These are phyloP conservation scores for Diploscapter pachys DNA, from an alignment of 1,140 invertebrate genomes.

Conservation along the genomic window DNA sequence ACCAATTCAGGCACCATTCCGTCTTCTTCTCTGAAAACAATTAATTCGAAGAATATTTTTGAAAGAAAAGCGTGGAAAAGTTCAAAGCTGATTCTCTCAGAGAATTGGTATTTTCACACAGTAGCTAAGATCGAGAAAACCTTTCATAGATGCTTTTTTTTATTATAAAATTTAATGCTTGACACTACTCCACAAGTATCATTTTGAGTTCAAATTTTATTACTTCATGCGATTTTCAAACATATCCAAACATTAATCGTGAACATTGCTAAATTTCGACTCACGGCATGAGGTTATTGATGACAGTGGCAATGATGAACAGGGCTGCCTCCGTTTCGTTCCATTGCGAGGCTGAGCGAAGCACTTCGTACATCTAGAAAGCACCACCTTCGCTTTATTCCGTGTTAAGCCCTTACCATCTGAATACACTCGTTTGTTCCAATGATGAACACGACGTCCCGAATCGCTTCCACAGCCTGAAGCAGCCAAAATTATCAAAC, in stretches of 20 bases:
- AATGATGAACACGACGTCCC: conserved; percentile 95
- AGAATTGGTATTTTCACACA: not conserved
- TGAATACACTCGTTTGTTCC: conserved; percentile 84
- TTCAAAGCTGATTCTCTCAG: not conserved
- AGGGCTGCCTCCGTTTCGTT: conserved; percentile 87
- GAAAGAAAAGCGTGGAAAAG: not conserved
- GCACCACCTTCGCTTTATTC: not conserved
- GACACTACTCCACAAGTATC: not conserved
- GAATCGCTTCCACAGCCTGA: conserved; percentile 85
- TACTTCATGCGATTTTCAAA: not conserved
- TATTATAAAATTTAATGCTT: no score
- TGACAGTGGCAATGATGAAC: conserved; percentile 90
- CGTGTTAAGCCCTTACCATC: conserved; percentile 74
- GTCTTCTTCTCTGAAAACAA: conserved; percentile 75
- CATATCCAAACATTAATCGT: not conserved
- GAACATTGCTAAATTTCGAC: conserved; percentile 59
- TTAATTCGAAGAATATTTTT: conserved; percentile 22
- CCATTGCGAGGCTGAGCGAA: conserved; percentile 67
- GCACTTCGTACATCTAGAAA: conserved; percentile 63
- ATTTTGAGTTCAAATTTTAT: not conserved
- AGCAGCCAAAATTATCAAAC: not conserved
- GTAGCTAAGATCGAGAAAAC: no score
- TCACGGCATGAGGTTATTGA: conserved; percentile 91
- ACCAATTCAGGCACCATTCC: conserved; percentile 86
- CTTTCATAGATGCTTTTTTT: no score